Evolutionary conservation across 2,113 vertebrate species (phyloP).

Genomic region (Mionectes macconnelli): DNA sequence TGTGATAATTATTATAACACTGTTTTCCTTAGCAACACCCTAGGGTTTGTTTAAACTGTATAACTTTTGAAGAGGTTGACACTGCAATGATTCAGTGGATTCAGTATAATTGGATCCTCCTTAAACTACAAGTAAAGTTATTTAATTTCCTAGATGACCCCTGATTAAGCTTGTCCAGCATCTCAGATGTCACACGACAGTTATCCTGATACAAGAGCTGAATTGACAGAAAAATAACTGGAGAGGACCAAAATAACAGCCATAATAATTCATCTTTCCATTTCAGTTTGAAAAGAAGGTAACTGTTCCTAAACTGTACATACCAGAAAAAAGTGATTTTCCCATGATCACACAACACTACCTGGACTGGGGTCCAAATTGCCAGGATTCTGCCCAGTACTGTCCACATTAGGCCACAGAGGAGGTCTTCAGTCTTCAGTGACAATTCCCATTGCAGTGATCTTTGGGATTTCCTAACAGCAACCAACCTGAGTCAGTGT

Average conservation of each 20-base stretch:
- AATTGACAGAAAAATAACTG: not conserved
- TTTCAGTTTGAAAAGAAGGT: not conserved
- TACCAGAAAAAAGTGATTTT: not conserved
- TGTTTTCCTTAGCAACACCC: slow-evolving; percentile 64
- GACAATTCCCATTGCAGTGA: not conserved
- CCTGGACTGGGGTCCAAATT: not conserved
- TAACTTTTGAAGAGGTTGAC: slow-evolving; percentile 57
- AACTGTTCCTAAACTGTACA: not conserved
- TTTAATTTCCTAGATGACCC: slow-evolving; percentile 47
- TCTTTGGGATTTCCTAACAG: not conserved
- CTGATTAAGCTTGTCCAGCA: slow-evolving; percentile 31
- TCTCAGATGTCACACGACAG: slow-evolving; percentile 1
- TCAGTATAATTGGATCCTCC: slow-evolving; percentile 13
- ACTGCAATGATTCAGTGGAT: slow-evolving; percentile 22
- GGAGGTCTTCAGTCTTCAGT: accelerated
- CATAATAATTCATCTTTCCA: not conserved
- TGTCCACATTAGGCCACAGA: not conserved
- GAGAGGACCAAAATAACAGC: not conserved
- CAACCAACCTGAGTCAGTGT: accelerated
- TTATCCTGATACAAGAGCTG: not conserved
- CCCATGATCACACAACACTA: not conserved
- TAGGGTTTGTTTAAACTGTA: slow-evolving; percentile 56
- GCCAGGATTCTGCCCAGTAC: not conserved
- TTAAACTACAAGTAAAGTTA: slow-evolving; percentile 51
- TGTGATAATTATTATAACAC: slow-evolving; percentile 15